Percentiles rank a stretch among this genome's conserved stretches.
Conservation (phyloP, 2,797 vertebrate genomes). For the Protonibea diacanthus region DNA sequence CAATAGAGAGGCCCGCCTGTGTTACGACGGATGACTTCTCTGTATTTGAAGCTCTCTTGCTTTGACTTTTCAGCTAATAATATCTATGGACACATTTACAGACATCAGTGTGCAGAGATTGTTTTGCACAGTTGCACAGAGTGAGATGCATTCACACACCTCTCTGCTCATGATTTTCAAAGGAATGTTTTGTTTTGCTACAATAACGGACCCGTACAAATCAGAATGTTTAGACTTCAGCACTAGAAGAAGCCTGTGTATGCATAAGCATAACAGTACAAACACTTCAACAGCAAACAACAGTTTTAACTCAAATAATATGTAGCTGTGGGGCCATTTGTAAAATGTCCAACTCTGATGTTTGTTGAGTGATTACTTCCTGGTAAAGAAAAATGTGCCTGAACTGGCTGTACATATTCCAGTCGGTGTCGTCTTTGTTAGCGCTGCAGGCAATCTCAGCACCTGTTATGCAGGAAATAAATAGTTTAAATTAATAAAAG, state of each 20-base stretch:
- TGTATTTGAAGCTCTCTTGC: too few species aligned
- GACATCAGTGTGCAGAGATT: too few species aligned
- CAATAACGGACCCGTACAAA: too few species aligned
- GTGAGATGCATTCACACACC: too few species aligned
- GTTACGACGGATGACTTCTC: too few species aligned
- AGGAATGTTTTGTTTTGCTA: too few species aligned
- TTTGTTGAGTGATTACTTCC: background rate
- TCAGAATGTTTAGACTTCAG: background rate
- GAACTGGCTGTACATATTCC: background rate
- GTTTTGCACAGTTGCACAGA: too few species aligned
- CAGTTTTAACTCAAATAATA: background rate
- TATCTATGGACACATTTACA: too few species aligned
- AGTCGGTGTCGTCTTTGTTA: background rate
- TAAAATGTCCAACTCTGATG: background rate
- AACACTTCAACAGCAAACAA: background rate
- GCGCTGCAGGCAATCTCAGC: background rate
- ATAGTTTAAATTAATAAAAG: background rate
- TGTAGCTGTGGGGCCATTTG: background rate
- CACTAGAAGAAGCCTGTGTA: background rate
- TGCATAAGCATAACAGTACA: slow-evolving; percentile 13
- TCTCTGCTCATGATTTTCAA: too few species aligned
- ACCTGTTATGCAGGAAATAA: background rate
- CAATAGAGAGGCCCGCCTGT: too few species aligned
- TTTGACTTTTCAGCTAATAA: too few species aligned
- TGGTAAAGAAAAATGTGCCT: background rate